Base-by-base conservation (phyloP, 64 coral and sea anemone genomes). In the Montipora sp. region DNA sequence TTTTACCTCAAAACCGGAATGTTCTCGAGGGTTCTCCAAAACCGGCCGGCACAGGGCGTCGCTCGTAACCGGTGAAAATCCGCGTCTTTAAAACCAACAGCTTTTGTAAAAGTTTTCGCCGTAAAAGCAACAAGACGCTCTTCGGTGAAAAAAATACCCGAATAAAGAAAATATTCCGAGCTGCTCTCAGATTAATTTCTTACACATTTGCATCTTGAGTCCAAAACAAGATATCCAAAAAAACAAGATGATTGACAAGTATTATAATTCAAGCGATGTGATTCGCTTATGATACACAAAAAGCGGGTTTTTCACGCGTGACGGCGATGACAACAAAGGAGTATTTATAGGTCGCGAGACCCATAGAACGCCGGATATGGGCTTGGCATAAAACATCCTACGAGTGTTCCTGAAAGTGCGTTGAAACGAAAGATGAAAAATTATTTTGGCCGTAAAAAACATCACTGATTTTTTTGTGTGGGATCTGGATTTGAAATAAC, bases 301-400 rank as follows among this genome's bases (percentile, higher is more conserved):
- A 49, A 70, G 82, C 82, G 61, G 82, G 82, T 70, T 84, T 84
- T 84, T 67, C 82, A 84, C 45, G 82, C 67, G 61, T 69, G 82
- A 22, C 24, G 15, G 22, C 10, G 20, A 51, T 83, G 80, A 83
- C 61, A 21, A 24, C 24, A 66, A 58, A n/a, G 9, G 19, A 49
- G 4, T 18, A 14, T 19, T 5, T 49, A 12, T 81, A 63, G 60
- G 82, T 84, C 82, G 65, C 63, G 59, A 59, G 21, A 45, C 49
- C 61, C 5, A 46, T 21, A 18, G 7, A 48, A 21, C 7, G n/a
- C 60, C 36, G 36, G 36, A 36, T 36, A 36, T 36, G 36, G 36
- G 36, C 36, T 36, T 36, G 36, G 36, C 36, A 2, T 36, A 36
- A 36, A 36, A 36, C 36, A 36, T 36, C 36, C 36, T 36, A 36